These are phyloP conservation scores for Himalopsyche tibetana DNA, from an alignment of 2,888 invertebrate species.

Conservation along the genomic window DNA sequence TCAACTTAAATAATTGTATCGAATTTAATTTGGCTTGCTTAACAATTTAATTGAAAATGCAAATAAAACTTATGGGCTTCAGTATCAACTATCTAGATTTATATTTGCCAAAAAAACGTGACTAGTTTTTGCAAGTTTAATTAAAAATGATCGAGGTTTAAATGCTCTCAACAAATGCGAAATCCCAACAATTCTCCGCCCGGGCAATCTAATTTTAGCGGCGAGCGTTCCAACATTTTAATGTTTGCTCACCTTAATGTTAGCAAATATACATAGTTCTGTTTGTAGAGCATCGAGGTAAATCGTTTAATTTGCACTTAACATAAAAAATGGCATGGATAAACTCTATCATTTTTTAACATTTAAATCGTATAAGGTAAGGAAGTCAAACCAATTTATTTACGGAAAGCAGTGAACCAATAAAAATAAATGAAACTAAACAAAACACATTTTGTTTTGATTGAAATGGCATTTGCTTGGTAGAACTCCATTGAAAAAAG, in stretches of 20 bases:
- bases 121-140: conserved; percentile 47
- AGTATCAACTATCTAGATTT: neutral
- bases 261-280: conserved; percentile 26
- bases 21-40: no score
- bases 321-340: neutral
- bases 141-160: conserved; percentile 55
- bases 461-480: no score
- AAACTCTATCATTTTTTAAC: neutral
- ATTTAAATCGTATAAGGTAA: neutral
- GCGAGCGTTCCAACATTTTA: conserved; percentile 34
- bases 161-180: conserved; percentile 52
- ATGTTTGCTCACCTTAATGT: conserved; percentile 15
- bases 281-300: conserved; percentile 1
- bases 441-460: no score
- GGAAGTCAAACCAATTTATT: neutral
- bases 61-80: neutral
- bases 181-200: conserved; percentile 51
- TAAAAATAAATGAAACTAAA: no score
- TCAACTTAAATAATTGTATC: no score
- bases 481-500: no score
- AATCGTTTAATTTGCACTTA: conserved; percentile 30
- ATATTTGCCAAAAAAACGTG: neutral
- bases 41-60: no score
- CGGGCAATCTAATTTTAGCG: conserved; percentile 34
- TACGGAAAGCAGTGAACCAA: no score